These are phyloP conservation scores for Octonoba sinensis DNA, from an alignment of 2,888 invertebrate genomes.

Conservation along the genomic window DNA sequence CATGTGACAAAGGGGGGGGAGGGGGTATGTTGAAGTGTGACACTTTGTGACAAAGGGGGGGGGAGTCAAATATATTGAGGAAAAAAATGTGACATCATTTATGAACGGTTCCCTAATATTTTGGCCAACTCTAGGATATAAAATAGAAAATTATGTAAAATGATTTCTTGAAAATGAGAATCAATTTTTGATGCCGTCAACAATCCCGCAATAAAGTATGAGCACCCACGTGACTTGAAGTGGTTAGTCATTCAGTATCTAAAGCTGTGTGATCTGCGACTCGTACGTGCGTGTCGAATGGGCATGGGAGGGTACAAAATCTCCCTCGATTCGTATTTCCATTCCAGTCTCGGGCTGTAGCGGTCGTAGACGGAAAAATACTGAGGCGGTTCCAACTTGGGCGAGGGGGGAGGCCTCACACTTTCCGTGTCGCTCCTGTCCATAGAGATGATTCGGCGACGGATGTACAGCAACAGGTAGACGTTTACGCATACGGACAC, in stretches of 20 bases:
- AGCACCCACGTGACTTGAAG: too few relatives aligned
- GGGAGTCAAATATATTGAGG: too few relatives aligned
- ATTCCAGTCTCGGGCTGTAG: conserved; percentile 41
- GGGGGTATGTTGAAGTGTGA: too few relatives aligned
- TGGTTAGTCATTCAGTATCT: conserved; percentile 20
- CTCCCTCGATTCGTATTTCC: conserved; percentile 57
- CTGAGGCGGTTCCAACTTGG: conserved; percentile 25
- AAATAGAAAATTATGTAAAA: too few relatives aligned
- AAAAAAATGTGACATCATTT: too few relatives aligned
- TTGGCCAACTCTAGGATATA: too few relatives aligned
- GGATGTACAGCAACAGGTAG: conserved; percentile 42
- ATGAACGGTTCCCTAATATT: too few relatives aligned
- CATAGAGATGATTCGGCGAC: conserved; percentile 12
- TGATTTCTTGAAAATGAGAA: too few relatives aligned
- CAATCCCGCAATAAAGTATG: too few relatives aligned
- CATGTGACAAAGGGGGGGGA: too few relatives aligned
- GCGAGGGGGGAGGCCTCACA: conserved; percentile 10
- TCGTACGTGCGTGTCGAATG: conserved; percentile 43
- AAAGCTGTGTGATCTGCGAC: conserved; percentile 56
- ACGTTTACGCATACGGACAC: conserved; percentile 56
- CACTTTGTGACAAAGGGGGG: too few relatives aligned
- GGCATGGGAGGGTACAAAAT: conserved; percentile 62
- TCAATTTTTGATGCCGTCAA: too few relatives aligned
- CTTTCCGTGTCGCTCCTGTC: conserved; percentile 32
- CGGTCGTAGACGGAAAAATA: conserved; percentile 33